A percentile compares a stretch with the other conserved stretches of the same genome.
phyloP scores from a whole-genome alignment of 2,797 vertebrate genomes.

The Chanos chanos region DNA sequence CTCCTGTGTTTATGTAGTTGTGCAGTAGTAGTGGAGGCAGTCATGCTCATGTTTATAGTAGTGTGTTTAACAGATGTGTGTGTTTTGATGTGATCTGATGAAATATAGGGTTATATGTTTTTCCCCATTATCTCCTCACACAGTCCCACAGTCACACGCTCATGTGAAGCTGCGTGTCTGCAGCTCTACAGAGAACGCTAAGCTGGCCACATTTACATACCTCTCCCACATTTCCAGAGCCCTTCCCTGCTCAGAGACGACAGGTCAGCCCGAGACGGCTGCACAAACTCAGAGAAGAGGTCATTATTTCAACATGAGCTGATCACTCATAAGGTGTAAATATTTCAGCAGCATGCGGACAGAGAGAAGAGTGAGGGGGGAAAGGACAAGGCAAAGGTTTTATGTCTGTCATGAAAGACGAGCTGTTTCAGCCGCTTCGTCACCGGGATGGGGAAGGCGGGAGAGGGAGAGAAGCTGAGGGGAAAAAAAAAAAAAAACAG shows the following conservation, averaged over 20 bases:
- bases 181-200: no score
- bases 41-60: no score
- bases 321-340: conserved; percentile 35
- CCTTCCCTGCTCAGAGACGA: conserved; percentile 31
- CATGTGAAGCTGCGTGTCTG: no score
- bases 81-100: no score
- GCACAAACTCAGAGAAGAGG: conserved; percentile 16
- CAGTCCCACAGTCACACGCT: no score
- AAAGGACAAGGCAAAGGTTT: not conserved
- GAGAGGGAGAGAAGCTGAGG: conserved; percentile 27
- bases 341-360: conserved; percentile 29
- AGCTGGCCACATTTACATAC: conserved; percentile 4
- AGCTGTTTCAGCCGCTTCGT: no score
- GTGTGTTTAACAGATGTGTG: no score
- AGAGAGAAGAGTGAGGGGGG: not conserved
- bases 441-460: conserved; percentile 41
- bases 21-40: no score
- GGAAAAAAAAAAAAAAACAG: conserved; percentile 27
- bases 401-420: not conserved
- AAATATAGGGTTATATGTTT: no score
- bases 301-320: conserved; percentile 37
- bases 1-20: no score
- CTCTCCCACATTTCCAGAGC: conserved; percentile 23
- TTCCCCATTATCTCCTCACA: no score
- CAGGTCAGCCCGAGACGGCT: not conserved